A percentile compares a stretch with the other conserved stretches of the same genome.
phyloP scores from a whole-genome alignment of 37 sponge, comb jelly and placozoan genomes.

The Axinella damicornis region DNA sequence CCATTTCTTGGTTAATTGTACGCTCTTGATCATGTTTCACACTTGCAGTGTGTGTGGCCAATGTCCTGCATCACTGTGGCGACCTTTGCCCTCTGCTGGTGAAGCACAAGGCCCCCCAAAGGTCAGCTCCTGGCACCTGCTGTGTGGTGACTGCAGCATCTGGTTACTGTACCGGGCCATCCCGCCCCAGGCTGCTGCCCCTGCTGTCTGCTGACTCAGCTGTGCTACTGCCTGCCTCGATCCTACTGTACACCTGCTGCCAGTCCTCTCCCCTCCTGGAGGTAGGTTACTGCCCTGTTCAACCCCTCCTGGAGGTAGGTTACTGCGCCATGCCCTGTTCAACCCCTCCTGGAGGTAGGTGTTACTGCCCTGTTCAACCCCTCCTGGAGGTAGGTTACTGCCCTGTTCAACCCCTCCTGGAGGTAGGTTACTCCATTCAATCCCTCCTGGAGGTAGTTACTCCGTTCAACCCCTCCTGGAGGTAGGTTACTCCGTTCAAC shows the following conservation, averaged over 20 bases:
- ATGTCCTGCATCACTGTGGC: constrained; percentile 11
- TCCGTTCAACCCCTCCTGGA: too few species aligned
- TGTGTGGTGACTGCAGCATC: not conserved
- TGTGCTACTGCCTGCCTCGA: not conserved
- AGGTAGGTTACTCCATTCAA: too few species aligned
- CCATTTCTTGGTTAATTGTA: too few species aligned
- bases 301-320: constrained; percentile 11
- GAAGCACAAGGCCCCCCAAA: constrained; percentile 3
- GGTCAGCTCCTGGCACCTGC: not conserved
- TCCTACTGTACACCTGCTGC: constrained; percentile 12
- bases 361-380: too few species aligned
- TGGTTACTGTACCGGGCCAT: not conserved
- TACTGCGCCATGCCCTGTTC: too few species aligned
- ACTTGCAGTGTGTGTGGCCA: constrained; percentile 11
- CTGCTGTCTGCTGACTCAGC: constrained; percentile 1
- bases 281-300: constrained; percentile 2
- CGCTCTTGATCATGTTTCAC: not conserved
- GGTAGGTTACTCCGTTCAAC: too few species aligned
- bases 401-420: too few species aligned
- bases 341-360: too few species aligned
- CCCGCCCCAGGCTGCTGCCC: not conserved
- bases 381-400: too few species aligned
- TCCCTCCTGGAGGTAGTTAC: too few species aligned
- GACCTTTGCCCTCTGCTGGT: not conserved
- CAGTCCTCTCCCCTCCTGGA: constrained; percentile 7